phyloP scores from a whole-genome alignment of 37 sponge, comb jelly and placozoan species.

The Mnemiopsis leidyi region DNA sequence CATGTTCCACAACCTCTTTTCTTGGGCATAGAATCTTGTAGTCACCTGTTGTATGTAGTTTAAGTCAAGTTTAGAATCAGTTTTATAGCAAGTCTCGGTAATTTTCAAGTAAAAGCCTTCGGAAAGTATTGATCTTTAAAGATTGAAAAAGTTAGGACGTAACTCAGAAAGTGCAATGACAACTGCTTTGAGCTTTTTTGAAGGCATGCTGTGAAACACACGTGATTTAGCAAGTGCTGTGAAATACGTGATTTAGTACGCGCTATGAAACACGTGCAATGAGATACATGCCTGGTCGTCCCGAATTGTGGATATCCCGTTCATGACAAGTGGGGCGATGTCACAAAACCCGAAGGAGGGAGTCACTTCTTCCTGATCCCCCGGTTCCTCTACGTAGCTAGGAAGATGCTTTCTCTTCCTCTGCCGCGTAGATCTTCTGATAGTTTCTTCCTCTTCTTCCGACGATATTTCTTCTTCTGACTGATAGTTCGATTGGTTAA shows the following conservation, averaged over 20 bases:
- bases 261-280: no score
- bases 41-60: background rate
- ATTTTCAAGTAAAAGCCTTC: no score
- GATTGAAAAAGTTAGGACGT: no score
- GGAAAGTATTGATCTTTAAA: no score
- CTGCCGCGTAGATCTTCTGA: background rate
- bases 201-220: no score
- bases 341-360: slow-evolving; percentile 33
- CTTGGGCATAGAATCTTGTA: slow-evolving; percentile 50
- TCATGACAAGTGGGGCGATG: slow-evolving; percentile 40
- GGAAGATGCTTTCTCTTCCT: slow-evolving; percentile 43
- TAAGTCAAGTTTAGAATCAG: background rate
- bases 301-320: slow-evolving; percentile 36
- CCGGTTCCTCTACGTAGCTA: background rate
- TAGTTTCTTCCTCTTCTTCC: slow-evolving; percentile 9
- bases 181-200: no score
- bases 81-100: background rate
- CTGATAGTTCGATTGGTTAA: no score
- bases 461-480: background rate
- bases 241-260: no score
- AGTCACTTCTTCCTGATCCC: no score
- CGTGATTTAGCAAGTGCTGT: no score
- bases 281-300: slow-evolving; percentile 44
- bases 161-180: no score
- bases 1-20: slow-evolving; percentile 59